phyloP scores from a whole-genome alignment of 2,113 vertebrate genomes.

The Clarias magur region DNA sequence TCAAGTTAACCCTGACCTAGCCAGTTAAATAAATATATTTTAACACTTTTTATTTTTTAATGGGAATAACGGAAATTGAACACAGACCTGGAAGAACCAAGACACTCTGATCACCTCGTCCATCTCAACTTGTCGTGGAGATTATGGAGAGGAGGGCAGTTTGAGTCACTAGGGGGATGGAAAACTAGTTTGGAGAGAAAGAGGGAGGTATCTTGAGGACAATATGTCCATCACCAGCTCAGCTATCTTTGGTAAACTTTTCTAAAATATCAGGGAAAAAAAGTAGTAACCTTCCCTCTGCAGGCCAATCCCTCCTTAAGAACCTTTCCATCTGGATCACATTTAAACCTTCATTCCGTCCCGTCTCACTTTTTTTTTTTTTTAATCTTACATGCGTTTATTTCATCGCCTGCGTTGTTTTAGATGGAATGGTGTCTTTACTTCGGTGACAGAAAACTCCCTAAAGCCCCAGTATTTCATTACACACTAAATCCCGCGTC shows the following conservation, averaged over 20 bases:
- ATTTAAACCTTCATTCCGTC: slow-evolving; percentile 48
- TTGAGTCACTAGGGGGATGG: background rate
- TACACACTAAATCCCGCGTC: slow-evolving; percentile 34
- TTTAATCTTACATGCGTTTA: background rate
- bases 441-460: slow-evolving; percentile 24
- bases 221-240: slow-evolving; percentile 61
- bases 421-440: slow-evolving; percentile 32
- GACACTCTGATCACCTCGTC: slow-evolving; percentile 1
- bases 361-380: slow-evolving; percentile 15
- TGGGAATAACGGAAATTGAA: background rate
- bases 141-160: slow-evolving; percentile 16
- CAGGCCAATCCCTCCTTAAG: slow-evolving; percentile 48
- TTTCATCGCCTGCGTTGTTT: slow-evolving; percentile 34
- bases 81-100: slow-evolving; percentile 2
- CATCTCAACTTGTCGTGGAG: slow-evolving; percentile 21
- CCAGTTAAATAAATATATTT: background rate
- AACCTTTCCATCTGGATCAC: slow-evolving; percentile 59
- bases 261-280: slow-evolving; percentile 28
- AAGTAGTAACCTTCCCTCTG: slow-evolving; percentile 56
- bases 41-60: slow-evolving; percentile 51
- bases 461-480: slow-evolving; percentile 37
- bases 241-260: slow-evolving; percentile 51
- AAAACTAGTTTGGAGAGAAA: background rate
- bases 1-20: background rate
- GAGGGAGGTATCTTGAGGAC: slow-evolving; percentile 46